phyloP scores from a whole-genome alignment of 2,113 vertebrate genomes.

The Pteronura brasiliensis region DNA sequence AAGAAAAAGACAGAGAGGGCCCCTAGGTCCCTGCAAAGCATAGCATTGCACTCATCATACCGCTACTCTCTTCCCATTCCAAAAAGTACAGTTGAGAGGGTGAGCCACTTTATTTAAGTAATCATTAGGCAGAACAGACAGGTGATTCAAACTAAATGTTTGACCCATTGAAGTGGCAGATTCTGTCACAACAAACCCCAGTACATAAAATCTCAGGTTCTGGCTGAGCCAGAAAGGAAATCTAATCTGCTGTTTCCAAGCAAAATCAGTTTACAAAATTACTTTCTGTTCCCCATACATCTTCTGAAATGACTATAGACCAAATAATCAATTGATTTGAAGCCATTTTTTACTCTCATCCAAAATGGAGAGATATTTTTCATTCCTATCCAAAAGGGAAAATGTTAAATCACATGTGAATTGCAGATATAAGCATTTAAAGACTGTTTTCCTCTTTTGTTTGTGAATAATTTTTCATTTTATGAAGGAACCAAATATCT shows the following conservation, averaged over 20 bases:
- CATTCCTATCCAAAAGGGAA: constrained; percentile 54
- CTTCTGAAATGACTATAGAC: constrained; percentile 65
- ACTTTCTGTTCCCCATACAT: constrained; percentile 72
- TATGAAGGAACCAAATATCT: constrained; percentile 67
- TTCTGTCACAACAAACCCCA: constrained; percentile 1
- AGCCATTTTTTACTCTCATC: constrained; percentile 65
- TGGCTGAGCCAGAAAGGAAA: constrained; percentile 33
- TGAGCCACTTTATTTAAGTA: not conserved
- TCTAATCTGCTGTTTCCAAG: constrained; percentile 47
- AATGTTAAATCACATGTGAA: constrained; percentile 72
- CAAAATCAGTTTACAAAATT: constrained; percentile 74
- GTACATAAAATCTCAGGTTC: not conserved
- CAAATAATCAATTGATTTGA: constrained; percentile 65
- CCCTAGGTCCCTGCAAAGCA: not conserved
- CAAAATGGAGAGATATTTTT: constrained; percentile 60
- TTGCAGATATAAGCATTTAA: constrained; percentile 75
- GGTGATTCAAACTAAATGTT: not conserved
- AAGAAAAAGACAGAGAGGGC: not conserved
- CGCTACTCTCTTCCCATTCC: not conserved
- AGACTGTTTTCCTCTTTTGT: constrained; percentile 57
- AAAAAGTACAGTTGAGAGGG: not conserved
- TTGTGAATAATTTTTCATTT: constrained; percentile 78
- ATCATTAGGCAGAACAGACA: not conserved
- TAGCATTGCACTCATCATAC: not conserved
- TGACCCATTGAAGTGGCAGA: constrained; percentile 33